Conservation (phyloP, 2,797 vertebrate species). For the Hypotaenidia okinawae region DNA sequence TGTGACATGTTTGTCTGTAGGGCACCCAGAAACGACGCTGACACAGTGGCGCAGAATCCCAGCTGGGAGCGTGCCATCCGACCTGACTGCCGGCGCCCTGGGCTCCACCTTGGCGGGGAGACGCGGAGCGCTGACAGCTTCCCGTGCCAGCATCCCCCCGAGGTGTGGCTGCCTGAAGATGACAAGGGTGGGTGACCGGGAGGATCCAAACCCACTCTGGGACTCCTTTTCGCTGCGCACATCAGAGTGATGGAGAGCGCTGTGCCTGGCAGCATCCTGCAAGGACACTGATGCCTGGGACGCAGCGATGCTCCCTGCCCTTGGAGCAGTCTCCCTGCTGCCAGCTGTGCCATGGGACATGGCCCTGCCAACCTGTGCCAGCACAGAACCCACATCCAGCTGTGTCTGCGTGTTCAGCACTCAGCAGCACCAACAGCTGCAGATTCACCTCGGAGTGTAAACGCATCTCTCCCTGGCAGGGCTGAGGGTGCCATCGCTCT, state of each 20-base stretch:
- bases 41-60: not conserved
- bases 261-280: not conserved
- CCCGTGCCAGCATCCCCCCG: not conserved
- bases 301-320: not conserved
- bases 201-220: fast-evolving
- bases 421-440: not conserved
- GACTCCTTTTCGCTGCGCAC: not conserved
- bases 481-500: not conserved
- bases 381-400: not conserved
- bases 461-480: not conserved
- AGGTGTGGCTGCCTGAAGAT: not conserved
- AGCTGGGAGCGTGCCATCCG: not conserved
- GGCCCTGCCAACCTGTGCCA: not conserved
- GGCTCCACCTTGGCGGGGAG: not conserved
- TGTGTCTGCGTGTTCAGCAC: fast-evolving
- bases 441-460: not conserved
- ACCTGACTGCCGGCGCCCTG: not conserved
- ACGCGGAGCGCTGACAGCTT: not conserved
- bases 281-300: no score
- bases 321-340: not conserved
- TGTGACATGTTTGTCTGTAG: not conserved
- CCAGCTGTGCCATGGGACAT: fast-evolving
- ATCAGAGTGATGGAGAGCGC: not conserved
- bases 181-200: not conserved
- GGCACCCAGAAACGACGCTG: not conserved